Base-by-base conservation (phyloP, 2,113 vertebrate species). In the Chloropsis hardwickii region DNA sequence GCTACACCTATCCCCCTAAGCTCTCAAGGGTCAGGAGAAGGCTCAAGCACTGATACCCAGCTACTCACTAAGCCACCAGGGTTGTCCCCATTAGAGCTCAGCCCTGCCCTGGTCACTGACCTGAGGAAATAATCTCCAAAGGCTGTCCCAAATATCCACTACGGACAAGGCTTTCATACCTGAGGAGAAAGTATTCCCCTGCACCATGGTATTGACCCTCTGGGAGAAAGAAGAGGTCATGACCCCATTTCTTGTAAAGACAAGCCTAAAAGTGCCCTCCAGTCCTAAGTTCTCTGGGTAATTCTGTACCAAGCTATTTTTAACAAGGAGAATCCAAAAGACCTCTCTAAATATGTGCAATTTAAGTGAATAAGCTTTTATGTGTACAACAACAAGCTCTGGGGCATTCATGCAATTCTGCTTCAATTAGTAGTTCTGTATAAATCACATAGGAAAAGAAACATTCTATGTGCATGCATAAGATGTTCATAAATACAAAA, bases 341-440 rank as follows among this genome's bases (percentile, higher is more conserved):
- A 42, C 37, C 24, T 86, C 67, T 86, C 74, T 71, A 90, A 95
- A 82, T 65, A 88, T 11, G 13, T 85, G 79, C 82, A 80, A 76
- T 84, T 86, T 83, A 92, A 90, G 87, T 86, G 74, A 96, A 88
- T 51, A 81, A 81, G 79, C 85, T 96, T 93, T 92, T 90, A 62
- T 90, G 71, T 67, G 51, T 62, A 81, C 56, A 80, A 57, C 80
- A 85, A 61, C 51, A 56, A 88, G 92, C 92, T 96, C 79, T 71
- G 85, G 79, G 87, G 87, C 82, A 88, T 94, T 91, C 76, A 44
- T 42, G 74, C 56, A 82, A 65, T 93, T 94, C 81, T 88, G 42
- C 58, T 94, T 64, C 44, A 66, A 76, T 93, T 88, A 78, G 50
- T 62, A 94, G 27, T 39, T 85, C 51, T 60, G 37, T 83, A 58